Percentiles rank a stretch among this genome's conserved stretches.
phyloP scores from a whole-genome alignment of 2,113 vertebrate species.

The Thomomys bottae region DNA sequence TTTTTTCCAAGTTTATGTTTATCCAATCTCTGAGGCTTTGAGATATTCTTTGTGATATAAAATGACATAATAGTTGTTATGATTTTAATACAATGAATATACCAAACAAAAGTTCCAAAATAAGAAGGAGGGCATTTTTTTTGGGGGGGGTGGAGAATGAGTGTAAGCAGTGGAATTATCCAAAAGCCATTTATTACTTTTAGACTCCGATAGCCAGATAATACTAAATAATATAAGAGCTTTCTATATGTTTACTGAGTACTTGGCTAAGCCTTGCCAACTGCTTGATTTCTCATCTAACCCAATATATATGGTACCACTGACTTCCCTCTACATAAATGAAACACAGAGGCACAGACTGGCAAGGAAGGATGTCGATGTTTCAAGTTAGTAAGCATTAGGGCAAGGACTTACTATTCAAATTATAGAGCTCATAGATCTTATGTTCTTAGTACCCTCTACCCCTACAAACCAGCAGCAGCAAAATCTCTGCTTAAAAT shows the following conservation, averaged over 20 bases:
- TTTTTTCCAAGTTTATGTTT: background rate
- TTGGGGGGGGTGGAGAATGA: too few relatives aligned
- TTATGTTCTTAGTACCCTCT: background rate
- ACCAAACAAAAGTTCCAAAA: slow-evolving; percentile 9
- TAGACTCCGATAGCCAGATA: background rate
- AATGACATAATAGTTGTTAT: background rate
- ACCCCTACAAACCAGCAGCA: background rate
- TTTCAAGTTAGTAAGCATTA: background rate
- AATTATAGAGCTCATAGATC: background rate
- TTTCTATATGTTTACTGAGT: background rate
- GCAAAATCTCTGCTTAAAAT: background rate
- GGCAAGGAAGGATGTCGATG: background rate
- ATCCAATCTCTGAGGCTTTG: background rate
- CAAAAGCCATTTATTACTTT: background rate
- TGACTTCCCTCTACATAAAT: background rate
- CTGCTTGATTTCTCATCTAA: background rate
- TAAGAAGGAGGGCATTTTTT: background rate
- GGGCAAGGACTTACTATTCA: background rate
- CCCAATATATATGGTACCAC: background rate
- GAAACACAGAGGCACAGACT: background rate
- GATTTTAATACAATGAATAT: background rate
- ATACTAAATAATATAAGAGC: background rate
- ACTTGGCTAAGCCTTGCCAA: background rate
- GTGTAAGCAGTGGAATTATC: background rate
- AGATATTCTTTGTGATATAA: background rate